Percentiles rank a stretch among this genome's conserved stretches.
Evolutionary conservation across 2,888 invertebrate species (phyloP).

Genomic region (Dasysyrphus tricinctus): DNA sequence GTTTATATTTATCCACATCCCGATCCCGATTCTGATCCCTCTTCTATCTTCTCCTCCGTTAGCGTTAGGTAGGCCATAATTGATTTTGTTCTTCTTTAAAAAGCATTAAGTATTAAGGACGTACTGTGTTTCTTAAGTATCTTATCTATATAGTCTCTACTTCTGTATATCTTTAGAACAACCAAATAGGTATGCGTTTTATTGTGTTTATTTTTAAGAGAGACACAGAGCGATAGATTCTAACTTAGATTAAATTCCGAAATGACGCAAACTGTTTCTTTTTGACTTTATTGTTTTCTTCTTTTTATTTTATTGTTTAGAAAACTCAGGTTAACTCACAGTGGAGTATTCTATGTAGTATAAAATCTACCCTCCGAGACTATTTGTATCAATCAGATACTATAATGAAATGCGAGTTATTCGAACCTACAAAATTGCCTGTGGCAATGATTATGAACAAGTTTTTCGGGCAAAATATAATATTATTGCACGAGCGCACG

Average conservation of each 20-base stretch:
- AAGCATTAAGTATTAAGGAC: slow-evolving; percentile 40
- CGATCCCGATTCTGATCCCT: not conserved
- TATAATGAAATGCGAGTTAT: slow-evolving; percentile 28
- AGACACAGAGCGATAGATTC: slow-evolving; percentile 10
- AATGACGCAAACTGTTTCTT: slow-evolving; percentile 24
- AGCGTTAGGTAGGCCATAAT: slow-evolving; percentile 45
- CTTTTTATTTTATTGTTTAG: not conserved
- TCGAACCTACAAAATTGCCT: not conserved
- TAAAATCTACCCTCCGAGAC: slow-evolving; percentile 31
- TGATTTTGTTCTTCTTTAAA: slow-evolving; percentile 49
- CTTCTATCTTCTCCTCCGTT: slow-evolving; percentile 23
- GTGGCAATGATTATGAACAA: slow-evolving; percentile 31
- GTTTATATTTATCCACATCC: slow-evolving; percentile 23
- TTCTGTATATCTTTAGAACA: not conserved
- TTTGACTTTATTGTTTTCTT: slow-evolving; percentile 22
- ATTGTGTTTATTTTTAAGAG: slow-evolving; percentile 35
- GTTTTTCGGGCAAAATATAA: slow-evolving; percentile 6
- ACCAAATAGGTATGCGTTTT: slow-evolving; percentile 30
- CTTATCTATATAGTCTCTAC: slow-evolving; percentile 19
- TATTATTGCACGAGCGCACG: slow-evolving; percentile 3
- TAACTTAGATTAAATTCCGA: slow-evolving; percentile 38
- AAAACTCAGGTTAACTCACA: slow-evolving; percentile 26
- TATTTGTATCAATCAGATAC: slow-evolving; percentile 45
- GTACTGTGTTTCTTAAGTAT: slow-evolving; percentile 42
- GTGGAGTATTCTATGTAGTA: not conserved